These are phyloP conservation scores for Ptychodera flava DNA, from an alignment of 35 echinoderm and acorn worm species.

Conservation along the genomic window DNA sequence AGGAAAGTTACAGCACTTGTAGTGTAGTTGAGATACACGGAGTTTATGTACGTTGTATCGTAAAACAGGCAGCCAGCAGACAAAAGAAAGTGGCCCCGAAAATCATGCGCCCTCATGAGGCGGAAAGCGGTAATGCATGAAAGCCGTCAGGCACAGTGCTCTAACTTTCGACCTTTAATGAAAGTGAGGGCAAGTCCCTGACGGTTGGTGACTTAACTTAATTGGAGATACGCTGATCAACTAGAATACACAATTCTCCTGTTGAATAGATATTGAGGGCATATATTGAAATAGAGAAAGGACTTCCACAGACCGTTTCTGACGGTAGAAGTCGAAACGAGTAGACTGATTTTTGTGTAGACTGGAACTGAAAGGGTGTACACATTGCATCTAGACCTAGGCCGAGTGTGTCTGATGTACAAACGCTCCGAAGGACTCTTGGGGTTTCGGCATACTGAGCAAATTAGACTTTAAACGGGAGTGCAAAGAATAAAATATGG, in stretches of 20 bases:
- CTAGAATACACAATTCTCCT: constrained; percentile 1
- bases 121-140: background rate
- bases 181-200: background rate
- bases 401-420: no score
- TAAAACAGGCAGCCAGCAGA: background rate
- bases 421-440: no score
- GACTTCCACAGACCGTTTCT: background rate
- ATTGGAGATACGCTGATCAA: background rate
- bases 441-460: no score
- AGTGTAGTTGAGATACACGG: background rate
- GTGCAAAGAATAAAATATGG: no score
- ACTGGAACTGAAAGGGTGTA: no score
- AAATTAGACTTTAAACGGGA: no score
- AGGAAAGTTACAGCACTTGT: background rate
- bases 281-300: background rate
- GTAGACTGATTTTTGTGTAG: background rate
- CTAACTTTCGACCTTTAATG: constrained; percentile 1
- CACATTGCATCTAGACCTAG: no score
- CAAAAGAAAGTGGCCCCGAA: background rate
- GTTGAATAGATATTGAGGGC: background rate
- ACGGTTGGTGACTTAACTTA: background rate
- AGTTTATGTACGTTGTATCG: background rate
- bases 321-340: background rate
- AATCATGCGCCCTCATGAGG: background rate
- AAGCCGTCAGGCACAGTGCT: background rate